phyloP scores from a whole-genome alignment of 2,888 invertebrate species.

The Polietes domitor region DNA sequence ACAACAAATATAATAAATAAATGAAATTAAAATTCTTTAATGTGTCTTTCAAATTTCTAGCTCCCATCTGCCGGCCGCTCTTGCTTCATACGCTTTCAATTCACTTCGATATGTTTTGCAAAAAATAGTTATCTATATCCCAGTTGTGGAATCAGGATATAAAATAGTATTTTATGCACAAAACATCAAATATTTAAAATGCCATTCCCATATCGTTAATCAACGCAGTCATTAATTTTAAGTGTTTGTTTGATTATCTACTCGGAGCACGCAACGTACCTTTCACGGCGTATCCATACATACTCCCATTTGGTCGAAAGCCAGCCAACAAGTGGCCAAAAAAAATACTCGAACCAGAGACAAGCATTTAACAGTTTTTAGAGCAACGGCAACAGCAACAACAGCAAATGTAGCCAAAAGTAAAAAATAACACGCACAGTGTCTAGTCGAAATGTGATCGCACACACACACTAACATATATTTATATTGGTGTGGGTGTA shows the following conservation, averaged over 20 bases:
- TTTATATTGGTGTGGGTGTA: too few species aligned
- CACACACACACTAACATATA: not conserved
- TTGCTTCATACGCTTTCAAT: too few species aligned
- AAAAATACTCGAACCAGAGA: constrained; percentile 13
- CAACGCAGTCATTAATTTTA: constrained; percentile 74
- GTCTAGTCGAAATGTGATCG: not conserved
- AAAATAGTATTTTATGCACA: not conserved
- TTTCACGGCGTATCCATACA: not conserved
- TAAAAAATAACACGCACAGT: constrained; percentile 49
- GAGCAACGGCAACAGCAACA: too few species aligned
- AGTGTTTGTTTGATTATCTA: constrained; percentile 78
- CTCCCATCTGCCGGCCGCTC: too few species aligned
- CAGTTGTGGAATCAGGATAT: too few species aligned
- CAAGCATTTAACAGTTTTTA: constrained; percentile 22
- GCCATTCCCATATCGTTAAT: constrained; percentile 59
- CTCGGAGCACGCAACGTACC: constrained; percentile 68
- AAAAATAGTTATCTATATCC: too few species aligned
- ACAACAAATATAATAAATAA: too few species aligned
- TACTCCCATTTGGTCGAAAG: constrained; percentile 30
- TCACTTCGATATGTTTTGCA: too few species aligned
- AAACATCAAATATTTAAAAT: constrained; percentile 57
- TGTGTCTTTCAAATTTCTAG: too few species aligned
- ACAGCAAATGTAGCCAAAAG: constrained; percentile 35
- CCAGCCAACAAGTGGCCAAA: constrained; percentile 59
- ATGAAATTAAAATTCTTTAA: too few species aligned